Evolutionary conservation across 1,140 invertebrate species (phyloP).

Genomic region (Macrobrachium rosenbergii): DNA sequence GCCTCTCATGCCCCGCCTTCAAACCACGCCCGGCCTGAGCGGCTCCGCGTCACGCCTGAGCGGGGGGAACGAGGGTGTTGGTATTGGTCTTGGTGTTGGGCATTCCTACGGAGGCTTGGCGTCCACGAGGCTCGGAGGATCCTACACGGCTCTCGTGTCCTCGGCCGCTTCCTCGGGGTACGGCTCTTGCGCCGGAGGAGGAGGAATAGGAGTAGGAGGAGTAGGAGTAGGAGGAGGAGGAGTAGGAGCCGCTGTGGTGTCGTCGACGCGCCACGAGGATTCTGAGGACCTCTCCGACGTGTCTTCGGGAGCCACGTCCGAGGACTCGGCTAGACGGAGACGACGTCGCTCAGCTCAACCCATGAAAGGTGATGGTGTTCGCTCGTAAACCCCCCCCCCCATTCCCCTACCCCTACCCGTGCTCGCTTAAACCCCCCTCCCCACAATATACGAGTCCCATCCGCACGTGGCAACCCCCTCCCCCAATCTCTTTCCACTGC

Average conservation of each 20-base stretch:
- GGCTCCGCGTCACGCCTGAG: slow-evolving; percentile 44
- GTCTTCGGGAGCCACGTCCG: slow-evolving; percentile 50
- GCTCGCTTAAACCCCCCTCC: neutral
- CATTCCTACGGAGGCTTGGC: neutral
- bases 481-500: too few relatives aligned
- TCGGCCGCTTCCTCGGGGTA: slow-evolving; percentile 46
- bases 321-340: slow-evolving; percentile 52
- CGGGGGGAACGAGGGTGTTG: slow-evolving; percentile 3
- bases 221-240: too few relatives aligned
- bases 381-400: neutral
- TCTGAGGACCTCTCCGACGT: slow-evolving; percentile 56
- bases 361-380: slow-evolving; percentile 45
- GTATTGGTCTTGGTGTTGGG: neutral
- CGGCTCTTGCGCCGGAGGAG: slow-evolving; percentile 38
- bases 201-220: too few relatives aligned
- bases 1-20: slow-evolving; percentile 48
- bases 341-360: slow-evolving; percentile 45
- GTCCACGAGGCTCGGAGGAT: slow-evolving; percentile 36
- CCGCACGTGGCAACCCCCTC: neutral
- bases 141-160: slow-evolving; percentile 45
- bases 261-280: slow-evolving; percentile 44
- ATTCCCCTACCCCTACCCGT: neutral
- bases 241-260: neutral
- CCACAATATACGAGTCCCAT: neutral
- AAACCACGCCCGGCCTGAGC: slow-evolving; percentile 39